A percentile compares a stretch with the other conserved stretches of the same genome.
Evolutionary conservation across 2,113 vertebrate genomes (phyloP).

Genomic region (Enhydra lutris): DNA sequence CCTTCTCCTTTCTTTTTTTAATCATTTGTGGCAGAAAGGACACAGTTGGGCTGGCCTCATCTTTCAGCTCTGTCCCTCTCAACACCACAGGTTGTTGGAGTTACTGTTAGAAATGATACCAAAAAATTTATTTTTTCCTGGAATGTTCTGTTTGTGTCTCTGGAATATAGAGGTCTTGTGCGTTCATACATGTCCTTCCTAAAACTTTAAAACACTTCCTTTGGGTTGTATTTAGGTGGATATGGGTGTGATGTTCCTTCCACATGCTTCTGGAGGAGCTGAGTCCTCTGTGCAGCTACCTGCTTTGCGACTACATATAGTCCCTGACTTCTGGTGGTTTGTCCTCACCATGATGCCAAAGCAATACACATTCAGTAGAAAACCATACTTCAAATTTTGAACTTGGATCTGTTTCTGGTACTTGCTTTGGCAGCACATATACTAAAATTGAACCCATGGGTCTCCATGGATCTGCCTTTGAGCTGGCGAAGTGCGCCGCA

Average conservation of each 20-base stretch:
- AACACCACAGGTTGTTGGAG: background rate
- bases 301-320: background rate
- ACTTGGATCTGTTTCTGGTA: background rate
- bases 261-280: accelerated
- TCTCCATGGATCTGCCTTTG: background rate
- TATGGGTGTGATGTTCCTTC: background rate
- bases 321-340: background rate
- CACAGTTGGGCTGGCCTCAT: background rate
- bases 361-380: background rate
- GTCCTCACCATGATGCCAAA: background rate
- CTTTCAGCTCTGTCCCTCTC: background rate
- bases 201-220: background rate
- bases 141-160: background rate
- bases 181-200: no score
- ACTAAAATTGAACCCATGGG: background rate
- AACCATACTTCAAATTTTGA: background rate
- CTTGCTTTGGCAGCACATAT: background rate
- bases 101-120: background rate
- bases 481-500: background rate
- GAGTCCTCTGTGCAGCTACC: accelerated
- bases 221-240: background rate
- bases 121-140: background rate
- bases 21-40: background rate
- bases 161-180: background rate
- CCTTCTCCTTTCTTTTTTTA: background rate